phyloP scores from a whole-genome alignment of 2,888 invertebrate genomes.

The Lepeophtheirus nordmannii region DNA sequence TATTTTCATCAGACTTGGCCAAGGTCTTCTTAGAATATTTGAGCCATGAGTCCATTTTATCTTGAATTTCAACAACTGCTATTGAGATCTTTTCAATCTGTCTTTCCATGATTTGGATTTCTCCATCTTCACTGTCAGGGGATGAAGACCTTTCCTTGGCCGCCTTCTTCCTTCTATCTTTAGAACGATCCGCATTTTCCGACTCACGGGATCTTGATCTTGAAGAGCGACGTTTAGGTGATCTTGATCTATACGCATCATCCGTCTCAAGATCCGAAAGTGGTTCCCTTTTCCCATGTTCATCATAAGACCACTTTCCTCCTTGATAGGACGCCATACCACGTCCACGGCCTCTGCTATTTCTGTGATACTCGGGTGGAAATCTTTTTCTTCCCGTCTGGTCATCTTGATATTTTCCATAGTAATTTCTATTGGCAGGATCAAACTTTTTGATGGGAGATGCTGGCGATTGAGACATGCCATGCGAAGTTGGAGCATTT shows the following conservation, averaged over 20 bases:
- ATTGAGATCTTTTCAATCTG: conserved; percentile 1
- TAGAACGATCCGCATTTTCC: neutral
- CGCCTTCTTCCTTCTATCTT: neutral
- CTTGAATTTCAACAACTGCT: conserved; percentile 3
- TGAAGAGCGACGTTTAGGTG: neutral
- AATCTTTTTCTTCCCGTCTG: no score
- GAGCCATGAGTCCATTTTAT: conserved; percentile 11
- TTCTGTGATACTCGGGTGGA: no score
- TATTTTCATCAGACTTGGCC: conserved; percentile 9
- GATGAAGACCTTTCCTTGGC: neutral
- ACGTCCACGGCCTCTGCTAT: no score
- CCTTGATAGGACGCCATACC: neutral
- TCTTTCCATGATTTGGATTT: neutral
- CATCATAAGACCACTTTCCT: neutral
- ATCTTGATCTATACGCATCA: neutral
- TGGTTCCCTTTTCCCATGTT: neutral
- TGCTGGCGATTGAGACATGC: neutral
- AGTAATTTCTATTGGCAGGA: no score
- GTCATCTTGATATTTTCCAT: no score
- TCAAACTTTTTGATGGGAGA: neutral
- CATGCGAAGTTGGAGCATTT: neutral
- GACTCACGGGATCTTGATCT: neutral
- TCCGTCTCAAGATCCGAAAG: neutral
- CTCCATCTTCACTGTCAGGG: conserved; percentile 13
- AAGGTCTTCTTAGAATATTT: conserved; percentile 8